Evolutionary conservation across 2,888 invertebrate species (phyloP).

Genomic region (Heliconius erato): DNA sequence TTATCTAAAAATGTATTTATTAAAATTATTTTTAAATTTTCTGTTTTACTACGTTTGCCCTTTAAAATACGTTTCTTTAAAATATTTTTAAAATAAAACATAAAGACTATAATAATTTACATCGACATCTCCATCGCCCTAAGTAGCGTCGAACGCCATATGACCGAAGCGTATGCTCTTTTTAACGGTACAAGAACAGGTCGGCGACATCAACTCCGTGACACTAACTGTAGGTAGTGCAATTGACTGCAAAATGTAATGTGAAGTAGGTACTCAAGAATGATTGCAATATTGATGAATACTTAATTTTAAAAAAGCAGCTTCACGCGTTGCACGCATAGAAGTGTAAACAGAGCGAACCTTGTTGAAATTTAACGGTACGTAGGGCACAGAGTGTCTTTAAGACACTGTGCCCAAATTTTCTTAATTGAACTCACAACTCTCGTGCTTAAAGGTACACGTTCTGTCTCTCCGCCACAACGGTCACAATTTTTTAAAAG

Average conservation of each 20-base stretch:
- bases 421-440: neutral
- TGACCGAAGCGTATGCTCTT: slow-evolving; percentile 41
- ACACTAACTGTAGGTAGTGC: slow-evolving; percentile 40
- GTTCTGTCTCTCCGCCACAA: neutral
- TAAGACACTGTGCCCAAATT: neutral
- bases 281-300: slow-evolving; percentile 6
- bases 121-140: neutral
- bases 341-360: neutral
- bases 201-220: slow-evolving; percentile 44
- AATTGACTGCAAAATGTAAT: slow-evolving; percentile 37
- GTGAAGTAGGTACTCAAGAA: slow-evolving; percentile 5
- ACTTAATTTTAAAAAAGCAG: neutral
- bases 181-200: slow-evolving; percentile 49
- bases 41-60: no score
- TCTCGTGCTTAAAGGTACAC: neutral
- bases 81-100: neutral
- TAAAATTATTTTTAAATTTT: neutral
- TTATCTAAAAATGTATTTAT: neutral
- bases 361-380: neutral
- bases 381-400: no score
- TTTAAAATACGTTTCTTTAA: neutral
- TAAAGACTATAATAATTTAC: neutral
- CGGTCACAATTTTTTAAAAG: neutral
- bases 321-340: neutral
- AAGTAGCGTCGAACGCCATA: slow-evolving; percentile 29